These are phyloP conservation scores for Calliopum simillimum DNA, from an alignment of 2,888 invertebrate species.

Conservation along the genomic window DNA sequence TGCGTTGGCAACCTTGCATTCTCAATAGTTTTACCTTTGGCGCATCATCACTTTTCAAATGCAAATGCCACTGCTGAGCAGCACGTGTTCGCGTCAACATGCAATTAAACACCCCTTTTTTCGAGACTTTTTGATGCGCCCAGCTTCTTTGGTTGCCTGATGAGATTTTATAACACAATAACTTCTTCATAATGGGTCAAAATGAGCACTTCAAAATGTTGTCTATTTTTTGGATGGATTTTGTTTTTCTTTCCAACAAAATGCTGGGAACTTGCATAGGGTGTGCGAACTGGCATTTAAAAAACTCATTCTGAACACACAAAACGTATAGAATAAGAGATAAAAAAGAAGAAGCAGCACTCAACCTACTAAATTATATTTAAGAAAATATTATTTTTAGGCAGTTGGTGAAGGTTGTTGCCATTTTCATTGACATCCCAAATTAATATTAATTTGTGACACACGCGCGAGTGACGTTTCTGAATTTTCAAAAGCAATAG, in stretches of 20 bases:
- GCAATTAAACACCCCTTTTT: constrained; percentile 26
- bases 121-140: constrained; percentile 5
- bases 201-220: constrained; percentile 2
- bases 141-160: too few relatives aligned
- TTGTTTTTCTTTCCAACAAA: too few relatives aligned
- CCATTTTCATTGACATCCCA: constrained; percentile 61
- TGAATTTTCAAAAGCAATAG: background rate
- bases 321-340: constrained; percentile 3
- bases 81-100: constrained; percentile 32
- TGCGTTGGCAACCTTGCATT: constrained; percentile 10
- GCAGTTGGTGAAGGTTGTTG: constrained; percentile 47
- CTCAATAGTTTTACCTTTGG: constrained; percentile 7
- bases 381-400: constrained; percentile 8
- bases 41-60: constrained; percentile 5
- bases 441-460: constrained; percentile 65
- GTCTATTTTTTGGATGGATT: constrained; percentile 2
- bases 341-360: background rate
- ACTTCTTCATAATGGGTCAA: background rate
- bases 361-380: background rate
- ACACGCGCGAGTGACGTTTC: constrained; percentile 60
- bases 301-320: constrained; percentile 23
- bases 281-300: background rate
- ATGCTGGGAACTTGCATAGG: background rate
- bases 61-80: constrained; percentile 10
- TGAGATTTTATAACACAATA: too few relatives aligned